Evolutionary conservation across 2,888 invertebrate genomes (phyloP).

Genomic region (Lamellibrachia columna): DNA sequence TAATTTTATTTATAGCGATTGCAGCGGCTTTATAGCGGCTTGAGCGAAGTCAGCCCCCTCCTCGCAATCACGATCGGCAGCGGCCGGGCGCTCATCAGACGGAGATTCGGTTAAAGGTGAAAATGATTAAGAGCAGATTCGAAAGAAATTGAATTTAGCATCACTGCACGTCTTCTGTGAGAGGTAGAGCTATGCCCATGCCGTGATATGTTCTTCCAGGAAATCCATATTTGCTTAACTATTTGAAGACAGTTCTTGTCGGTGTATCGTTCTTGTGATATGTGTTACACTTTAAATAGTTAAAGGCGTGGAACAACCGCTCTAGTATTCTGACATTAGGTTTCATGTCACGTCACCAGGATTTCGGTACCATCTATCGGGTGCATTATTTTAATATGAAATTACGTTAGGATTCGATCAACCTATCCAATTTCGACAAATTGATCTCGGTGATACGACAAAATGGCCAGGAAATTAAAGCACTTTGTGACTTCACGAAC

Average conservation of each 20-base stretch:
- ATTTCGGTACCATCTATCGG: not conserved
- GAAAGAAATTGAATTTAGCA: not conserved
- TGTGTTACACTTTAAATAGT: not conserved
- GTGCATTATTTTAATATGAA: not conserved
- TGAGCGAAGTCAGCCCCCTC: not conserved
- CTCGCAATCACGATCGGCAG: not conserved
- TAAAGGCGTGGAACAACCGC: not conserved
- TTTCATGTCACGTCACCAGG: not conserved
- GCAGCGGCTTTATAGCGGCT: not conserved
- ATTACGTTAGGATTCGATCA: not conserved
- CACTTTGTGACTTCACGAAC: not conserved
- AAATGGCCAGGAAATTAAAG: not conserved
- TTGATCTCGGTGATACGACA: not conserved
- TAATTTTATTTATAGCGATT: not conserved
- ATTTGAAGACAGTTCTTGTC: not conserved
- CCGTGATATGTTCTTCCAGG: not conserved
- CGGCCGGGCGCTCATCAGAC: not conserved
- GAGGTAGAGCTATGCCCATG: not conserved
- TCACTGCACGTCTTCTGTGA: not conserved
- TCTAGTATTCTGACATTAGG: not conserved
- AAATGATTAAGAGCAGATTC: not conserved
- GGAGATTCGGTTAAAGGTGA: not conserved
- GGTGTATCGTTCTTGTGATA: not conserved
- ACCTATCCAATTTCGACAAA: conserved; percentile 5
- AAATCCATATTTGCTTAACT: not conserved